Evolutionary conservation across 2,888 invertebrate genomes (phyloP).

Genomic region (Synanthedon myopaeformis): DNA sequence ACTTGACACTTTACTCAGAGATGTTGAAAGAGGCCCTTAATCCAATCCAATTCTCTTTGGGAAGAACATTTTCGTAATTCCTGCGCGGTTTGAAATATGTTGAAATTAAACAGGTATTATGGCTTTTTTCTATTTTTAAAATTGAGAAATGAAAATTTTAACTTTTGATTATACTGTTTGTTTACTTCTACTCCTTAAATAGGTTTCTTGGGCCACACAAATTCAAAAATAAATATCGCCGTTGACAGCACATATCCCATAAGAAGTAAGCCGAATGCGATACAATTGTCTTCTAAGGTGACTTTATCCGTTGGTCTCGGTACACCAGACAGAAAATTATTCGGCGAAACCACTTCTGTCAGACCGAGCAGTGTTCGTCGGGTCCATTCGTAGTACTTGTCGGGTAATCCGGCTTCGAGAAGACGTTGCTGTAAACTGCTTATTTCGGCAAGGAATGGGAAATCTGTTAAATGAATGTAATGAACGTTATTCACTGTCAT

Average conservation of each 20-base stretch:
- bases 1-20: no score
- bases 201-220: constrained; percentile 6
- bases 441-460: constrained; percentile 26
- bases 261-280: constrained; percentile 21
- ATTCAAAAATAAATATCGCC: constrained; percentile 20
- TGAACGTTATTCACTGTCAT: no score
- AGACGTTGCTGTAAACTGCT: constrained; percentile 20
- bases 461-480: constrained; percentile 17
- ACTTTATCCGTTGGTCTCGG: constrained; percentile 18
- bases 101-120: no score
- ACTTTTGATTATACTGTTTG: no score
- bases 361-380: constrained; percentile 17
- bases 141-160: no score
- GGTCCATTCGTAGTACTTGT: constrained; percentile 33
- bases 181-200: no score
- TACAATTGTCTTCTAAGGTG: constrained; percentile 15
- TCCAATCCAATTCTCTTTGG: no score
- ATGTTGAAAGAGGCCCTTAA: no score
- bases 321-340: constrained; percentile 5
- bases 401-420: constrained; percentile 29
- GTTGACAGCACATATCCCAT: constrained; percentile 21
- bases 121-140: no score
- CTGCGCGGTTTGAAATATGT: no score
- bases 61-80: no score
- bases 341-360: constrained; percentile 5